These are phyloP conservation scores for Spilogale gracilis DNA, from an alignment of 2,113 vertebrate genomes.

Conservation along the genomic window DNA sequence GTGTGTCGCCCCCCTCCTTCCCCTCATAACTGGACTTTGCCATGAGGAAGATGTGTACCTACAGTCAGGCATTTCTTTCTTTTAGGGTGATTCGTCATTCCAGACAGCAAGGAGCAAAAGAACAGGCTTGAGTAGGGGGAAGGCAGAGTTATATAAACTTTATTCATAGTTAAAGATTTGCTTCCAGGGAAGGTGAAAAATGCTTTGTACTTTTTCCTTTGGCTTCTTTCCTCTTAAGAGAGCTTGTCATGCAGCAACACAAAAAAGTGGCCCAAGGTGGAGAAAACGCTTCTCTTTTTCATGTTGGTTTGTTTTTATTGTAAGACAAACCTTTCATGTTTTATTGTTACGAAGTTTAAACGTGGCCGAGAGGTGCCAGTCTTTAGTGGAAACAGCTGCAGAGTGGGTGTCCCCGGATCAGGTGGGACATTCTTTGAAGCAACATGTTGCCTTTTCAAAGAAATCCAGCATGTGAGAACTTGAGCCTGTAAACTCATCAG, in stretches of 20 bases:
- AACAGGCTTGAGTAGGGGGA: conserved; percentile 6
- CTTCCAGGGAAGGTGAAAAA: conserved; percentile 88
- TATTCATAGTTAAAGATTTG: conserved; percentile 87
- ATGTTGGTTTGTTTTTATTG: conserved; percentile 88
- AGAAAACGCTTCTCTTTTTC: conserved; percentile 81
- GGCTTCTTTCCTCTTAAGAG: conserved; percentile 78
- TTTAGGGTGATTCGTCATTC: conserved; percentile 68
- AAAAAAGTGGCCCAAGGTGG: conserved; percentile 78
- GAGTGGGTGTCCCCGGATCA: conserved; percentile 80
- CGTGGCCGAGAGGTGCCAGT: conserved; percentile 87
- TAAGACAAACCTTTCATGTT: conserved; percentile 90
- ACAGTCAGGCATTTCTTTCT: conserved; percentile 55
- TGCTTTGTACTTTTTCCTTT: conserved; percentile 84
- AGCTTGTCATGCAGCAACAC: conserved; percentile 82
- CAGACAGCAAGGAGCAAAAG: conserved; percentile 59
- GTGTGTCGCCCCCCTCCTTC: neutral
- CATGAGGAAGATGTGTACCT: conserved; percentile 33
- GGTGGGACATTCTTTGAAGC: conserved; percentile 88
- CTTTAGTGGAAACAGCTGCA: conserved; percentile 89
- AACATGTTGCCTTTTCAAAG: conserved; percentile 84
- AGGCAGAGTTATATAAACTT: conserved; percentile 80
- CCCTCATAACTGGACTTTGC: conserved; percentile 23
- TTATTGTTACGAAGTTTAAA: conserved; percentile 87
- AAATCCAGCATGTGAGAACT: conserved; percentile 86
- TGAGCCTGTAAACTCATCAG: conserved; percentile 85